Percentiles rank a stretch among this genome's conserved stretches.
These are phyloP conservation scores for Notothenia coriiceps DNA, from an alignment of 2,113 vertebrate genomes.

Conservation along the genomic window DNA sequence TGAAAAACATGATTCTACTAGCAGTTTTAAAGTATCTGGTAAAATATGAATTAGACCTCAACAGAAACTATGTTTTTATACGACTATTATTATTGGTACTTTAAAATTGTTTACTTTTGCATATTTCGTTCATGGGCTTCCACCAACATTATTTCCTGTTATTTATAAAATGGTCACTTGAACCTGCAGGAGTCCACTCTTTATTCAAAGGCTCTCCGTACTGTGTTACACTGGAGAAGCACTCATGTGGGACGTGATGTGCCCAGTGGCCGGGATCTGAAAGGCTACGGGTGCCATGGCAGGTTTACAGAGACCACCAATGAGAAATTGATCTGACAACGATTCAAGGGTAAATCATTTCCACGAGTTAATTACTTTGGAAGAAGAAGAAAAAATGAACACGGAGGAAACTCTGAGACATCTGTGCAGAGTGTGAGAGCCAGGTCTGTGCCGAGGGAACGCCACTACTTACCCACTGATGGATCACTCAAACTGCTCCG, in stretches of 20 bases:
- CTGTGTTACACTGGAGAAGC: conserved; percentile 37
- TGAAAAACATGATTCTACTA: no score
- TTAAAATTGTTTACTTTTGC: neutral
- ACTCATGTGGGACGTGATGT: conserved; percentile 63
- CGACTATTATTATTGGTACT: no score
- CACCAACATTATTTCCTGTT: conserved; percentile 10
- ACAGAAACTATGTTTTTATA: no score
- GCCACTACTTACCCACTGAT: conserved; percentile 33
- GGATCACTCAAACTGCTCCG: conserved; percentile 30
- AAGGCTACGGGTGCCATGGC: conserved; percentile 63
- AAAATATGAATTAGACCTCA: no score
- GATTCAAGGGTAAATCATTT: conserved; percentile 82
- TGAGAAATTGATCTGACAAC: conserved; percentile 83
- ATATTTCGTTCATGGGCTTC: neutral
- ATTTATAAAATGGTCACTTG: conserved; percentile 27
- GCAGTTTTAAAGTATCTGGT: no score
- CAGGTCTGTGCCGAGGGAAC: conserved; percentile 46
- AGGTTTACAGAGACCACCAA: conserved; percentile 74
- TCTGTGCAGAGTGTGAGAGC: conserved; percentile 52
- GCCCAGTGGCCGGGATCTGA: conserved; percentile 69
- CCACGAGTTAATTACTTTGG: conserved; percentile 80
- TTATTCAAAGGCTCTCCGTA: conserved; percentile 52
- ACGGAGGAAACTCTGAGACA: conserved; percentile 48
- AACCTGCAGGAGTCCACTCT: conserved; percentile 19
- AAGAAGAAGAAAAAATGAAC: conserved; percentile 32